Percentiles rank a stretch among this genome's conserved stretches.
These are phyloP conservation scores for Spheniscus mendiculus DNA, from an alignment of 2,113 vertebrate species.

Conservation along the genomic window DNA sequence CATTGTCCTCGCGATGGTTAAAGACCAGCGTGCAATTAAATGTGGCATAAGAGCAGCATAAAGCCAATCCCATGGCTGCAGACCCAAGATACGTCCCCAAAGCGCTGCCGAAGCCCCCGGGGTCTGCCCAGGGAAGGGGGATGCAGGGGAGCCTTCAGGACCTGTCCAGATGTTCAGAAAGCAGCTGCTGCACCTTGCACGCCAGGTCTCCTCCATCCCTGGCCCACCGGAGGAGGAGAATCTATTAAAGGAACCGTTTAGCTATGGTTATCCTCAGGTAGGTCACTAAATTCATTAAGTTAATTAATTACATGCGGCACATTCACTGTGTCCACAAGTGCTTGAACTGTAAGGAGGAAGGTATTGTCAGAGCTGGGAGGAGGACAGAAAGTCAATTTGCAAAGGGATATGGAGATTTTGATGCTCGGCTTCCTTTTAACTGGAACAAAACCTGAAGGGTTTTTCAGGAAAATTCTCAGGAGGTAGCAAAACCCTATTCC, in stretches of 20 bases:
- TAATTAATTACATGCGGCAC: conserved; percentile 1
- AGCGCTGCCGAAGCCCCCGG: rapidly evolving
- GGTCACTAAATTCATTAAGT: background rate
- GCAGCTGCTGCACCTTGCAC: background rate
- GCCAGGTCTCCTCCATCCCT: background rate
- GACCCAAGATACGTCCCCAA: background rate
- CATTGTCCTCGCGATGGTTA: rapidly evolving
- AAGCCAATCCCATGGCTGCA: background rate
- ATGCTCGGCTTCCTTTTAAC: background rate
- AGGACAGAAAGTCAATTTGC: background rate
- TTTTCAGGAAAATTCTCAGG: background rate
- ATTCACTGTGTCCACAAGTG: background rate
- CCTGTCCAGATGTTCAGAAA: background rate
- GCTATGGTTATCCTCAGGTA: background rate
- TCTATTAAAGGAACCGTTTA: background rate
- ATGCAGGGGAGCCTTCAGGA: rapidly evolving
- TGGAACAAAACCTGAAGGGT: background rate
- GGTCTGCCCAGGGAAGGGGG: background rate
- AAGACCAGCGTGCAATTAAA: background rate
- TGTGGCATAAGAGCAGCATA: background rate
- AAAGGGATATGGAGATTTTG: background rate
- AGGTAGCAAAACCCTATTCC: background rate
- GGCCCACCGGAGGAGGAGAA: background rate
- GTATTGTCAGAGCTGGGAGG: background rate
- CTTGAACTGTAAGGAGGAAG: background rate